These are phyloP conservation scores for Nasonovia ribisnigri DNA, from an alignment of 2,888 invertebrate species.

Conservation along the genomic window DNA sequence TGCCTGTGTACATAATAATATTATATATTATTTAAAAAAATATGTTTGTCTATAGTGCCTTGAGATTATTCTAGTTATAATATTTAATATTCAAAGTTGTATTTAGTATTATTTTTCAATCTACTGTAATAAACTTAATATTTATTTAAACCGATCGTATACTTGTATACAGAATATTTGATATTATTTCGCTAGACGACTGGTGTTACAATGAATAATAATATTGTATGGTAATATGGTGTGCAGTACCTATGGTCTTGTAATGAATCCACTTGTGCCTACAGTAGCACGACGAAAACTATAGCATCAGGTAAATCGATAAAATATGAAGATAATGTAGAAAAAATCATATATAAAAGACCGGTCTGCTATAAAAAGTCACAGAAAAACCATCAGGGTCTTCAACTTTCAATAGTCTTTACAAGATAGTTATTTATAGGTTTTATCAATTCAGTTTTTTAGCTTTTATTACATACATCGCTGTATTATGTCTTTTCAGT, in stretches of 20 bases:
- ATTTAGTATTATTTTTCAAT: constrained; percentile 54
- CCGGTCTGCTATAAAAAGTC: background rate
- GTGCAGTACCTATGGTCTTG: background rate
- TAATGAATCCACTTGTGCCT: background rate
- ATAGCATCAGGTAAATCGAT: background rate
- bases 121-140: constrained; percentile 40
- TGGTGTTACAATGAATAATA: background rate
- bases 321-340: background rate
- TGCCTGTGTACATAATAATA: constrained; percentile 1
- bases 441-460: background rate
- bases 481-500: background rate
- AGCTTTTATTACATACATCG: background rate
- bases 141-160: constrained; percentile 16
- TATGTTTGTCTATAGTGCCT: constrained; percentile 52
- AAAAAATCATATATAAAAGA: background rate
- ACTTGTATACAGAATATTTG: background rate
- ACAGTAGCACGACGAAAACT: background rate
- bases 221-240: background rate
- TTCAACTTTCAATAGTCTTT: background rate
- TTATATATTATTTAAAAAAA: constrained; percentile 27
- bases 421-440: background rate
- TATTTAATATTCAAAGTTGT: constrained; percentile 59
- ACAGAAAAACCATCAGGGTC: no score
- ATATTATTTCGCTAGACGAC: background rate
- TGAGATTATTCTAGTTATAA: constrained; percentile 49